These are phyloP conservation scores for Hemichromis elongatus DNA, from an alignment of 2,113 vertebrate genomes.

Conservation along the genomic window DNA sequence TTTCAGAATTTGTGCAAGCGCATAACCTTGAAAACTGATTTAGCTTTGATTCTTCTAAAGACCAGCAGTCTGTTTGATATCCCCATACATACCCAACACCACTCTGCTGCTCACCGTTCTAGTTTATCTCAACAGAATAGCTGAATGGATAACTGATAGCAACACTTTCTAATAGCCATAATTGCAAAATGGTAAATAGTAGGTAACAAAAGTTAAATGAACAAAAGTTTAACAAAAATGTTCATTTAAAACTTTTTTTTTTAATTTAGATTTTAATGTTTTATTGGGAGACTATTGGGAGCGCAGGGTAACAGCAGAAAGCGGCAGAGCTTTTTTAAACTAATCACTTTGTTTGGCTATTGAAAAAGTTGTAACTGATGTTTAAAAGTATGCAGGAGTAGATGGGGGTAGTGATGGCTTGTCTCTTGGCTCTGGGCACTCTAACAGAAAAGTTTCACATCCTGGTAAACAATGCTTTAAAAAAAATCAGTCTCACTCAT, in stretches of 20 bases:
- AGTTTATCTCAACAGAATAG: neutral
- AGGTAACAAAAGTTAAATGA: neutral
- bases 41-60: slow-evolving; percentile 28
- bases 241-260: too few species aligned
- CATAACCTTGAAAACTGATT: slow-evolving; percentile 29
- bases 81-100: neutral
- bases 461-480: neutral
- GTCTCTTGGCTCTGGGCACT: neutral
- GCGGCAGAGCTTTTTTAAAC: too few species aligned
- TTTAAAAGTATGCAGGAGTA: rapidly evolving
- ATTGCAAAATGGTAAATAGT: neutral
- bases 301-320: too few species aligned
- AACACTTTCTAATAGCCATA: neutral
- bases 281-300: too few species aligned
- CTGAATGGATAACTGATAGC: neutral
- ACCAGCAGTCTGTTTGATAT: slow-evolving; percentile 27
- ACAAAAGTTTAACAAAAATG: too few species aligned
- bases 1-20: neutral
- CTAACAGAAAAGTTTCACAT: neutral
- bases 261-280: too few species aligned
- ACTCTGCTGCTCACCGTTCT: neutral
- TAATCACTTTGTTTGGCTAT: neutral
- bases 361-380: neutral
- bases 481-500: neutral
- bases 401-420: neutral